Conservation (phyloP, 2,888 invertebrate species). For the Fragum whitleyi region DNA sequence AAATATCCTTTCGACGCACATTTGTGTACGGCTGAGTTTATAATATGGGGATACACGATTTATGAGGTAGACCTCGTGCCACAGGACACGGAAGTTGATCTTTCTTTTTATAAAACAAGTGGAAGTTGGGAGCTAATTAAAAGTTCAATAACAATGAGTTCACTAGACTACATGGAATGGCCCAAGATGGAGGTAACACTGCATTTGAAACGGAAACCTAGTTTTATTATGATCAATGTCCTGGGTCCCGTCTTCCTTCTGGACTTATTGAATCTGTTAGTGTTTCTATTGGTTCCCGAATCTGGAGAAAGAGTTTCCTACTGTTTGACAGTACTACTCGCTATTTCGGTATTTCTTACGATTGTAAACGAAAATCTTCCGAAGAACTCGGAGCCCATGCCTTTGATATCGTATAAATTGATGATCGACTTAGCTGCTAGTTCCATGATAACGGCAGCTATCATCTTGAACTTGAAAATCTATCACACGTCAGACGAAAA, state of each 20-base stretch:
- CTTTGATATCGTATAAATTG: conserved; percentile 42
- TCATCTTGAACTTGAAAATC: conserved; percentile 54
- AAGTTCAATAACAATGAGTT: background rate
- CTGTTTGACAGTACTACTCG: conserved; percentile 57
- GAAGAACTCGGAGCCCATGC: conserved; percentile 55
- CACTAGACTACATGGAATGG: background rate
- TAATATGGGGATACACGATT: conserved; percentile 45
- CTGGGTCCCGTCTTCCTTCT: conserved; percentile 55
- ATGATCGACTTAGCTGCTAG: conserved; percentile 59
- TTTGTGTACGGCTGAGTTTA: conserved; percentile 41
- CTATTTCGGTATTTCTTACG: conserved; percentile 59
- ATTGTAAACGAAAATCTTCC: conserved; percentile 59
- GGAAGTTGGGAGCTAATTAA: background rate
- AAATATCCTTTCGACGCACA: conserved; percentile 63
- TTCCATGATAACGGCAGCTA: conserved; percentile 55
- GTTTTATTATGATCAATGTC: conserved; percentile 46
- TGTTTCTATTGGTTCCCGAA: conserved; percentile 55
- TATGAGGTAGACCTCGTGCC: conserved; percentile 29
- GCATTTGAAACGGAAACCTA: conserved; percentile 15
- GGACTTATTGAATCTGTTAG: conserved; percentile 49
- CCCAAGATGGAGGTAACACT: background rate
- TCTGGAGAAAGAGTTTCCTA: conserved; percentile 61
- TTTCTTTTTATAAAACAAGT: background rate
- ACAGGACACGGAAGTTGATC: background rate
- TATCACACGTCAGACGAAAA: conserved; percentile 54